phyloP scores from a whole-genome alignment of 2,113 vertebrate genomes.

The Catagonus wagneri region DNA sequence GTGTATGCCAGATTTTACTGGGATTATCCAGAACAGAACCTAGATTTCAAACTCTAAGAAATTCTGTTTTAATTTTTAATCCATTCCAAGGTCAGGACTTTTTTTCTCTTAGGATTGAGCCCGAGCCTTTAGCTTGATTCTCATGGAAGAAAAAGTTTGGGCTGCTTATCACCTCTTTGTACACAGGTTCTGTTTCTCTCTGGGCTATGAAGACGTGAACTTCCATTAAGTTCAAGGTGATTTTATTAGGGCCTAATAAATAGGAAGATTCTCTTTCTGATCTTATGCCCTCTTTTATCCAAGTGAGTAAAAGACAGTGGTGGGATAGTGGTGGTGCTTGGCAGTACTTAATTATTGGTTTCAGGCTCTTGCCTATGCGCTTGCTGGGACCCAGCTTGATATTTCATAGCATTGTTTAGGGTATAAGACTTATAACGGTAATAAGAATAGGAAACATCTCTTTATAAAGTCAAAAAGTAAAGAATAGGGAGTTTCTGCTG shows the following conservation, averaged over 20 bases:
- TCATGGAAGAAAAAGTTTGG: not conserved
- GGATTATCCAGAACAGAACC: not conserved
- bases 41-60: constrained; percentile 21
- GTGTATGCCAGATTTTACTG: not conserved
- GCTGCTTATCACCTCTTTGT: not conserved
- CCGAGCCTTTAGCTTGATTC: not conserved
- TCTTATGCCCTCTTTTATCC: not conserved
- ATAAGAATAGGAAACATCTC: not conserved
- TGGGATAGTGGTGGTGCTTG: not conserved
- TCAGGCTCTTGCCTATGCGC: constrained; percentile 4
- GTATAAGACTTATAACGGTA: not conserved
- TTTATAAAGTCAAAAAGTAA: constrained; percentile 15
- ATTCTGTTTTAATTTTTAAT: constrained; percentile 40
- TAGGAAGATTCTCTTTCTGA: not conserved
- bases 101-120: not conserved
- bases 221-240: not conserved
- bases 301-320: not conserved
- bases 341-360: not conserved
- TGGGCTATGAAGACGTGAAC: not conserved
- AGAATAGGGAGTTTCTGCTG: not conserved
- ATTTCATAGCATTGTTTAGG: not conserved
- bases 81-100: not conserved
- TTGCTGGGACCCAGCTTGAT: not conserved
- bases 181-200: not conserved
- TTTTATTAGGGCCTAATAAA: not conserved